Base-by-base conservation (phyloP, 2,113 vertebrate species). In the Tenrec ecaudatus region DNA sequence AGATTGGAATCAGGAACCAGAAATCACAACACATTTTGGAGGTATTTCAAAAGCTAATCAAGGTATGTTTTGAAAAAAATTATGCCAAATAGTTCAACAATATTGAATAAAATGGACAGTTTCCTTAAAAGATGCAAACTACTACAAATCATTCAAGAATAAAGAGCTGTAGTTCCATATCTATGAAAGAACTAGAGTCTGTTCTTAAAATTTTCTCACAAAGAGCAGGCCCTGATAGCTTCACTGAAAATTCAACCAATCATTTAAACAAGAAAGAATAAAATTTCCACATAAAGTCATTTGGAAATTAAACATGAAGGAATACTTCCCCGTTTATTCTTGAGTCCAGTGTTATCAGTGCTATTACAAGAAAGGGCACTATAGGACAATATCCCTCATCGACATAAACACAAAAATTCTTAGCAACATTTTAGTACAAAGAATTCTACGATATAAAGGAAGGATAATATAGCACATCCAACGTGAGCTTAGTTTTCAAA, bases 31-130 rank as follows among this genome's bases (percentile, higher is more conserved):
- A 69, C 20, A 69, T 86, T 84, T 78, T 77, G 66, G 2, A 62
- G 20, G 29, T 57, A n/a, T 38, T 77, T 22, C 76, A 86, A 86
- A 7, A 47, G n/a, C 40, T 93, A 78, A 43, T 69, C 25, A 29
- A 23, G 15, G 27, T 47, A 86, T 57, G 3, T n/a, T 93, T 78
- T 62, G 38, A 53, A 77, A 64, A 85, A 29, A 27, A 82, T 47
- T 95, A 79, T 92, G 66, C 68, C 31, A 82, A 82, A 40, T 86
- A 82, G 43, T 25, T 62, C n/a, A 62, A 68, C 43, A 43, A 47
- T 69, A 31, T 15, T 86, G 69, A 19, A 68, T 64, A 14, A 62
- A 82, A 62, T 25, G 47, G 36, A 25, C 68, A 23, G 23, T 64
- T n/a, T 62, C 60, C 47, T 62, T 62, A 22, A 86, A 76, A 89